Conservation (phyloP, 2,797 vertebrate genomes). For the Phalloptychus januarius region DNA sequence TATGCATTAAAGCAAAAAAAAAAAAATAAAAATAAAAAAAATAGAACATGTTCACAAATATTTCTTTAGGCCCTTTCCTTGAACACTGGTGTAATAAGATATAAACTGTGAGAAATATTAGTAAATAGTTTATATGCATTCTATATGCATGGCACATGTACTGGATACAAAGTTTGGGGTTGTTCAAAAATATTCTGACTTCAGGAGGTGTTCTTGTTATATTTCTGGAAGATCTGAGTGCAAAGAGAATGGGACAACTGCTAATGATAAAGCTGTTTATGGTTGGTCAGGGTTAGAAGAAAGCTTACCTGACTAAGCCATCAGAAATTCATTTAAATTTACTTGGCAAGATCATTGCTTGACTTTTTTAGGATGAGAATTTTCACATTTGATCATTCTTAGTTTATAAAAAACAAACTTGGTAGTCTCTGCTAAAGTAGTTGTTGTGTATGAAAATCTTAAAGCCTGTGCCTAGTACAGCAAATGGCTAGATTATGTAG, state of each 20-base stretch:
- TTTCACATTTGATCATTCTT: not conserved
- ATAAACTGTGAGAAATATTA: not conserved
- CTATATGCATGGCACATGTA: not conserved
- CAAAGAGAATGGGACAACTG: not conserved
- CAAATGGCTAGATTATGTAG: constrained; percentile 19
- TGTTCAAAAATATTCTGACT: not conserved
- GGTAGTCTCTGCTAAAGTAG: not conserved
- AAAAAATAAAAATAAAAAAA: too few relatives aligned
- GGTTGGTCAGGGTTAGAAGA: not conserved
- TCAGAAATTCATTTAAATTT: not conserved
- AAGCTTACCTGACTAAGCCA: not conserved
- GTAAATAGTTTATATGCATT: not conserved
- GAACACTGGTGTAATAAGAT: not conserved
- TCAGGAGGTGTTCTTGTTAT: not conserved
- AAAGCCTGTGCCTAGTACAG: not conserved
- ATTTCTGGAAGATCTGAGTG: not conserved
- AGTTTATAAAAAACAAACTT: not conserved
- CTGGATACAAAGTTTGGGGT: not conserved
- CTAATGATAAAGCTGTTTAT: not conserved
- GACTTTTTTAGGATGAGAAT: not conserved
- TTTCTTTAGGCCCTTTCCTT: not conserved
- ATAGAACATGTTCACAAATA: not conserved
- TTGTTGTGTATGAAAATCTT: not conserved
- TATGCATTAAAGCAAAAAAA: not conserved
- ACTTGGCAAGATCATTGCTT: not conserved